These are phyloP conservation scores for Phocoena sinus DNA, from an alignment of 2,113 vertebrate genomes.

Conservation along the genomic window DNA sequence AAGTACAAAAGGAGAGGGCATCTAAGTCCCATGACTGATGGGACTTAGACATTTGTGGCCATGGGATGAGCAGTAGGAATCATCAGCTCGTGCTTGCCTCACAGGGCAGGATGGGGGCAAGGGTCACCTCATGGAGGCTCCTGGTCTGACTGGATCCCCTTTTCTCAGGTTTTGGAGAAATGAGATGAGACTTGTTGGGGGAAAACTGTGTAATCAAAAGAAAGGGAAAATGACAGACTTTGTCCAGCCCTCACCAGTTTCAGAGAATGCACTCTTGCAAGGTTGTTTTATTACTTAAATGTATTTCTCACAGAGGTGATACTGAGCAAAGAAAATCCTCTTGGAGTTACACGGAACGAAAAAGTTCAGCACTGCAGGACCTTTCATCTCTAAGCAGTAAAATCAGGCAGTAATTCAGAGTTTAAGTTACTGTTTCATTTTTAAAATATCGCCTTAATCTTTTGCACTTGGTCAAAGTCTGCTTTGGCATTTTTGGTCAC, in stretches of 20 bases:
- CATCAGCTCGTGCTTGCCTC: neutral
- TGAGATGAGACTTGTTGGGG: neutral
- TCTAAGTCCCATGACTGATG: rapidly evolving
- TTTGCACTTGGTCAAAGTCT: conserved; percentile 33
- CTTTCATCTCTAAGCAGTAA: conserved; percentile 72
- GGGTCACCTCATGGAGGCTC: neutral
- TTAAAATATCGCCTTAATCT: conserved; percentile 67
- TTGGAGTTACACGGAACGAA: conserved; percentile 48
- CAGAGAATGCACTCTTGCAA: conserved; percentile 39
- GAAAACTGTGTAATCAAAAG: neutral
- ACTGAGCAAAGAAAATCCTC: conserved; percentile 64
- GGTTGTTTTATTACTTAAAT: conserved; percentile 72
- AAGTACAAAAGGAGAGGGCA: neutral
- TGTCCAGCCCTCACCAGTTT: neutral
- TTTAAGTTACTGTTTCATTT: conserved; percentile 59
- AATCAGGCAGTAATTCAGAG: conserved; percentile 73
- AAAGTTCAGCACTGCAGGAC: conserved; percentile 36
- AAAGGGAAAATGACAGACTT: conserved; percentile 20
- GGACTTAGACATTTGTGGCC: neutral
- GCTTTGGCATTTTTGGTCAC: conserved; percentile 20
- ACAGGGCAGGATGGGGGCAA: neutral
- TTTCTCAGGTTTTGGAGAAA: neutral
- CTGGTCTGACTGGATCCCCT: neutral
- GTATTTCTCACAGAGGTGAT: conserved; percentile 59
- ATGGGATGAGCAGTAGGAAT: rapidly evolving